Evolutionary conservation across 2,888 invertebrate species (phyloP).

Genomic region (Diabrotica balteata): DNA sequence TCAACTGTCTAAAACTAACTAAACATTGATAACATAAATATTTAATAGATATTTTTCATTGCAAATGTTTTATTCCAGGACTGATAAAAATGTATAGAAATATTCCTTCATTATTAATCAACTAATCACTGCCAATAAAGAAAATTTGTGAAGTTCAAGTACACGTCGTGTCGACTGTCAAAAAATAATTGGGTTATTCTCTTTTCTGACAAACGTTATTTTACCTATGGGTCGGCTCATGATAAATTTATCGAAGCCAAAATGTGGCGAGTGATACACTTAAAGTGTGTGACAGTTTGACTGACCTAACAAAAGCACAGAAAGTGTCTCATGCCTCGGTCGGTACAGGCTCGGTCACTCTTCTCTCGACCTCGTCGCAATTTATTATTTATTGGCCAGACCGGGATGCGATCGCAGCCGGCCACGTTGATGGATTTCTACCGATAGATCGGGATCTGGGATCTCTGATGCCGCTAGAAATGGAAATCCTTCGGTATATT

Average conservation of each 20-base stretch:
- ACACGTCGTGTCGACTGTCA: constrained; percentile 1
- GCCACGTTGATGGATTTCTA: constrained; percentile 47
- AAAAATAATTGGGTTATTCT: constrained; percentile 25
- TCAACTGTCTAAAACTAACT: no score
- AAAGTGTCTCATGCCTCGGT: constrained; percentile 21
- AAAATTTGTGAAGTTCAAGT: background rate
- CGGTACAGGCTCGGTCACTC: constrained; percentile 24
- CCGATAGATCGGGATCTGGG: constrained; percentile 39
- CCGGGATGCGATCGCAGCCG: constrained; percentile 51
- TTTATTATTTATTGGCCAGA: constrained; percentile 40
- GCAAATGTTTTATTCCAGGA: no score
- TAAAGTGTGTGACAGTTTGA: constrained; percentile 39
- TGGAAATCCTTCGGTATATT: no score
- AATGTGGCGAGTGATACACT: constrained; percentile 36
- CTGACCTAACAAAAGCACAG: constrained; percentile 38
- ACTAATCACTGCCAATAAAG: no score
- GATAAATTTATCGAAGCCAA: constrained; percentile 33
- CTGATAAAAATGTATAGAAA: no score
- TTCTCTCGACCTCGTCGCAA: constrained; percentile 17
- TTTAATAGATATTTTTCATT: no score
- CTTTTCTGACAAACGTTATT: constrained; percentile 23
- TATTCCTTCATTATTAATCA: no score
- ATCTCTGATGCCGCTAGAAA: no score
- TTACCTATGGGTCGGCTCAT: constrained; percentile 27
- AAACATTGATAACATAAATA: no score